phyloP scores from a whole-genome alignment of 2,888 invertebrate genomes.

The Spisula solida region DNA sequence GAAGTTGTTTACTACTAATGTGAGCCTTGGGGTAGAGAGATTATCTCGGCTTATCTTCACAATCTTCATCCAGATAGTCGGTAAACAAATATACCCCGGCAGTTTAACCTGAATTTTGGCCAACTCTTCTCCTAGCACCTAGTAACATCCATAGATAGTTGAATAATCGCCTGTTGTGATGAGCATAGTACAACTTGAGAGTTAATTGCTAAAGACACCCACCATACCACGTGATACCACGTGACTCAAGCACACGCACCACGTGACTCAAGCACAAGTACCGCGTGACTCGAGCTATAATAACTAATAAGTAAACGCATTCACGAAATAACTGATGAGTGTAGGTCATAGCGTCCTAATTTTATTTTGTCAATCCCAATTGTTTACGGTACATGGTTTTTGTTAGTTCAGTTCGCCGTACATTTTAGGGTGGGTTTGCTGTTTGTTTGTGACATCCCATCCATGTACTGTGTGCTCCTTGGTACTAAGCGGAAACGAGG shows the following conservation, averaged over 20 bases:
- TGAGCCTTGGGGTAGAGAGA: background rate
- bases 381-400: too few relatives aligned
- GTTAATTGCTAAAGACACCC: background rate
- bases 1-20: background rate
- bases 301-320: too few relatives aligned
- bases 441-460: too few relatives aligned
- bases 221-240: background rate
- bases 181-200: background rate
- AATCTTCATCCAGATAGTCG: background rate
- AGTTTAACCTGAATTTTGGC: background rate
- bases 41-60: background rate
- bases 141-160: background rate
- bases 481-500: too few relatives aligned
- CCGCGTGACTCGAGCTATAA: too few relatives aligned
- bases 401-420: too few relatives aligned
- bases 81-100: conserved; percentile 1
- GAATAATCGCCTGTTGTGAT: background rate
- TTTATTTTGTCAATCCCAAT: too few relatives aligned
- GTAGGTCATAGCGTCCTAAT: too few relatives aligned
- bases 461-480: too few relatives aligned
- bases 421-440: too few relatives aligned
- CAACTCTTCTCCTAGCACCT: background rate
- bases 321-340: too few relatives aligned
- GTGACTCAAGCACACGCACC: background rate
- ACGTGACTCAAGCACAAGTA: too few relatives aligned